phyloP scores from a whole-genome alignment of 1,140 invertebrate species.

The Aphidius ervi region DNA sequence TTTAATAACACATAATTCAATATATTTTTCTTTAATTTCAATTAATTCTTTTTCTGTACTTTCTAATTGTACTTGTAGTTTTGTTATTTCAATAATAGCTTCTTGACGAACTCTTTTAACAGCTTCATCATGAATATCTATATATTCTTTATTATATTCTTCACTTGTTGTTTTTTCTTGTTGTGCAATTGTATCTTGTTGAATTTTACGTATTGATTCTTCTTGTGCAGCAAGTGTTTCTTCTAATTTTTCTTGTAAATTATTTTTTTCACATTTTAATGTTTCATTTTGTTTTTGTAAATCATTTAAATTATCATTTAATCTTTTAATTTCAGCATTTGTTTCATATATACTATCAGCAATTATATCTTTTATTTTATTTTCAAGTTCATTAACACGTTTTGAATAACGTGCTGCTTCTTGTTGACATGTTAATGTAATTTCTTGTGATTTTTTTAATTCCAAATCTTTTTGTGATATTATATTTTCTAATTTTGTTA shows the following conservation, averaged over 20 bases:
- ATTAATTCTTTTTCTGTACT: constrained; percentile 47
- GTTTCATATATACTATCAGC: constrained; percentile 43
- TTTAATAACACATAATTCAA: constrained; percentile 47
- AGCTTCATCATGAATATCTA: constrained; percentile 46
- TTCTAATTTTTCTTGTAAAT: constrained; percentile 38
- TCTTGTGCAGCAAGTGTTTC: constrained; percentile 39
- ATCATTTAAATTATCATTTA: constrained; percentile 41
- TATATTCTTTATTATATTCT: constrained; percentile 46
- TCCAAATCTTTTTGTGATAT: constrained; percentile 42
- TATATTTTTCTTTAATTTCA: constrained; percentile 47
- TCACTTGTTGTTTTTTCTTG: constrained; percentile 35
- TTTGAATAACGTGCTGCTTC: constrained; percentile 36
- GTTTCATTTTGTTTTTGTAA: constrained; percentile 38
- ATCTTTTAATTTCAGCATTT: constrained; percentile 40
- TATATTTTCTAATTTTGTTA: constrained; percentile 40
- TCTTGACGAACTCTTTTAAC: constrained; percentile 42
- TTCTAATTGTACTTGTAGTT: constrained; percentile 46
- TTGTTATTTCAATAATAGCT: constrained; percentile 40
- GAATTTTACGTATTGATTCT: constrained; percentile 36
- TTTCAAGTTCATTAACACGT: constrained; percentile 40
- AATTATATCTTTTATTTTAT: constrained; percentile 42
- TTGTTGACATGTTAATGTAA: constrained; percentile 30
- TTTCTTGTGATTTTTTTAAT: constrained; percentile 34
- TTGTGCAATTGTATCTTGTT: constrained; percentile 36
- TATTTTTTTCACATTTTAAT: constrained; percentile 36